Evolutionary conservation across 1,140 invertebrate genomes (phyloP).

Genomic region (Diorhabda sublineata): DNA sequence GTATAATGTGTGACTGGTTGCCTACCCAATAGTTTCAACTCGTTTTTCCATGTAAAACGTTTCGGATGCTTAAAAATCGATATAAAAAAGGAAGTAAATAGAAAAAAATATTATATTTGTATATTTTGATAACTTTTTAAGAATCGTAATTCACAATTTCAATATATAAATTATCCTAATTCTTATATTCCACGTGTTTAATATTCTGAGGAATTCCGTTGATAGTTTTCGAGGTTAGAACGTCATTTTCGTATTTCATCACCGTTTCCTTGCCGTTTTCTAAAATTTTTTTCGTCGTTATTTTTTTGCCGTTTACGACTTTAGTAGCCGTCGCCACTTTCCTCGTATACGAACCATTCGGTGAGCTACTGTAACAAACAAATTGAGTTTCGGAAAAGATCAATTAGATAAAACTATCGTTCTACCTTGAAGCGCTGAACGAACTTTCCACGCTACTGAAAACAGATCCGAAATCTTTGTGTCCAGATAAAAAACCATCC

Average conservation of each 20-base stretch:
- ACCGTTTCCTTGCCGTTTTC: conserved; percentile 95
- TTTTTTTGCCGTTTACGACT: conserved; percentile 92
- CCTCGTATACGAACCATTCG: conserved; percentile 61
- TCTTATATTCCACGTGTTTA: conserved; percentile 42
- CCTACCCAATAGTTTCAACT: no score
- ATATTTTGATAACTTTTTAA: no score
- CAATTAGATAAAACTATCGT: not conserved
- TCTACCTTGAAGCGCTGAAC: conserved; percentile 33
- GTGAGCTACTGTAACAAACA: conserved; percentile 35
- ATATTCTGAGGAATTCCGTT: conserved; percentile 85
- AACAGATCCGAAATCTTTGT: conserved; percentile 50
- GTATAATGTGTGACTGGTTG: no score
- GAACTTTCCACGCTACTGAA: conserved; percentile 58
- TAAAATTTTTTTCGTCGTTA: conserved; percentile 90
- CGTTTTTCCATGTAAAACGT: no score
- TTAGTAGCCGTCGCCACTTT: conserved; percentile 87
- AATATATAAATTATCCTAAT: not conserved
- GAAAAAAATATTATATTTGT: no score
- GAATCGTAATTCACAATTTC: not conserved
- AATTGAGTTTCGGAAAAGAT: no score
- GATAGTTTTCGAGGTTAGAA: conserved; percentile 90
- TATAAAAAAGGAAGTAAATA: no score
- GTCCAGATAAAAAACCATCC: not conserved
- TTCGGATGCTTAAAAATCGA: no score
- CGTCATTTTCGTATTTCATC: conserved; percentile 92